Evolutionary conservation across 2,113 vertebrate species (phyloP), one percentile per base, ranked within the genome.

Genomic region (Pithys albifrons): DNA sequence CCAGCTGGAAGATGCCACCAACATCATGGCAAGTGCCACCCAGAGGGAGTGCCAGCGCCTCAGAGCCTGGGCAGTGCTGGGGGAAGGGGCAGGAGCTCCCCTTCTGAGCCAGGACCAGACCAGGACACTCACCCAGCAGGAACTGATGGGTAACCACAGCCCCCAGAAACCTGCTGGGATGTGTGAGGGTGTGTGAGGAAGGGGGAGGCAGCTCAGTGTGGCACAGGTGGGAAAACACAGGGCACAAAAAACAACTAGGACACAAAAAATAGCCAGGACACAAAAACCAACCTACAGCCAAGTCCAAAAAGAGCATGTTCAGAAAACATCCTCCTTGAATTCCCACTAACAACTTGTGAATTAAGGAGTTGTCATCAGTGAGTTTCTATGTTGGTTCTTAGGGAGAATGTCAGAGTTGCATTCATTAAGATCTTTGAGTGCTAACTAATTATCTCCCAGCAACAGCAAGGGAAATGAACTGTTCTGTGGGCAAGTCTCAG

Each of bases 11-110:
- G 67, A 86, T 14, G 57, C 91, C 31, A 96, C 94, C 59, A 94
- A 45, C 81, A 96, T 88, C 89, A 98, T 99, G 98, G 97, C 97
- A 62, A 97, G 96, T 57, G 62, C 93, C 22, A 80, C 98, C 46
- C 97, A 95, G n/a, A 93, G 97, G 39, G 99, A 99, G 95, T 98
- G 98, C 39, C 98, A 97, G 29, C 97, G 97, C 57, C 97, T 98
- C 81, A 98, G 97, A 31, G 97, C 97, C 41, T 99, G 98, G 98
- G 98, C 97, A 10, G 65, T 98, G 46, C 93, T 98, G 75, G 98
- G 98, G 33, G 97, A 98, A 33, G 98, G 98, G 35, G 97, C 75
- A 0, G 99, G 99, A 72, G 98, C 98, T 5, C 96, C 98, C 45
- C 97, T 99, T 55, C 97, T 98, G 18, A 97, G 98, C 80, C 97